Percentiles rank a stretch among this genome's conserved stretches.
Evolutionary conservation across 2,113 vertebrate genomes (phyloP).

Genomic region (Brevimyrus niger): DNA sequence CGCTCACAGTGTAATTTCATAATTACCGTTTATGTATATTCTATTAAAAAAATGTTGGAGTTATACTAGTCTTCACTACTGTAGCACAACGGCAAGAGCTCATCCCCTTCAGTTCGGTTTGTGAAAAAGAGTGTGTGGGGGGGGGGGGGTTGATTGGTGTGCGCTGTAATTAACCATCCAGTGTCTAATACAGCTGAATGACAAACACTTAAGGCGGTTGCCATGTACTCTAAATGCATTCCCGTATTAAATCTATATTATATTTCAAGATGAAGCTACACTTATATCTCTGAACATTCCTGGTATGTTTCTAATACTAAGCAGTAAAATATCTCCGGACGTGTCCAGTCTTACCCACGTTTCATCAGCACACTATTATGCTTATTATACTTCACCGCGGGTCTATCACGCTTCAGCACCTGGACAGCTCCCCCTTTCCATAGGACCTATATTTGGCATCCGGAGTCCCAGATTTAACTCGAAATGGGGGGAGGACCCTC

Average conservation of each 20-base stretch:
- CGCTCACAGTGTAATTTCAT: not conserved
- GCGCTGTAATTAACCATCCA: not conserved
- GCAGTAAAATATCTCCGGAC: not conserved
- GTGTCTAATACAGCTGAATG: not conserved
- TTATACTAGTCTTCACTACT: not conserved
- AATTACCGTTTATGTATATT: not conserved
- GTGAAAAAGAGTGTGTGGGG: not conserved
- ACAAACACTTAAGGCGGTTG: not conserved
- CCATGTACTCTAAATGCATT: not conserved
- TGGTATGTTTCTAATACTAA: not conserved
- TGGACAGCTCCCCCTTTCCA: constrained; percentile 47
- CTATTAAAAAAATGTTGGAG: not conserved
- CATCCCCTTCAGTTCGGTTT: not conserved
- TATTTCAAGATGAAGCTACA: not conserved
- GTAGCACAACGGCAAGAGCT: not conserved
- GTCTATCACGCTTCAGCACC: constrained; percentile 44
- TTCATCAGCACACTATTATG: not conserved
- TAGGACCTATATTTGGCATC: constrained; percentile 16
- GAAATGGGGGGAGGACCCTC: constrained; percentile 48
- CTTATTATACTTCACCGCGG: not conserved
- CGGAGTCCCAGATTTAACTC: constrained; percentile 45
- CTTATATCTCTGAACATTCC: not conserved
- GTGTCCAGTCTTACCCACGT: constrained; percentile 24
- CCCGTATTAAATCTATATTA: not conserved
- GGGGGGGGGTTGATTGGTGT: not conserved